A percentile compares a stretch with the other conserved stretches of the same genome.
These are phyloP conservation scores for Pyrrhosoma nymphula DNA, from an alignment of 2,888 invertebrate genomes.

Conservation along the genomic window DNA sequence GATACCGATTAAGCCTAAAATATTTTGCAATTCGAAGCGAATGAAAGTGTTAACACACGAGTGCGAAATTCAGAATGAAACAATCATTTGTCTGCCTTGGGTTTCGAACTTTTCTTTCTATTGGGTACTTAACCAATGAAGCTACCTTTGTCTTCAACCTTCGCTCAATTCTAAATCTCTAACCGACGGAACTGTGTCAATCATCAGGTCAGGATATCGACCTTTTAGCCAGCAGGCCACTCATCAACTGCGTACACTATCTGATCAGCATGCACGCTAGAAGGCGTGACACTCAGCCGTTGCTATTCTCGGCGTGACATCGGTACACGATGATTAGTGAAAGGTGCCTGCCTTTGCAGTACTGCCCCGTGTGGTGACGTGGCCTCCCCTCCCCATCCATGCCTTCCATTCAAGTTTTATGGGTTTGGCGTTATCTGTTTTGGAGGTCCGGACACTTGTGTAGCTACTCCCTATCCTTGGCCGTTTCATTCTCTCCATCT, in stretches of 20 bases:
- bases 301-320: slow-evolving; percentile 14
- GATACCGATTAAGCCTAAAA: too few relatives aligned
- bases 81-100: too few relatives aligned
- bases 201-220: not conserved
- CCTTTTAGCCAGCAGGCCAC: not conserved
- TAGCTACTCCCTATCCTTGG: not conserved
- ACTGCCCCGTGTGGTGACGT: not conserved
- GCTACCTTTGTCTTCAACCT: not conserved
- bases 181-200: not conserved
- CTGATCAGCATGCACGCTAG: not conserved
- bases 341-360: not conserved
- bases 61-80: too few relatives aligned
- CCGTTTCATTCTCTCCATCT: not conserved
- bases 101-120: too few relatives aligned
- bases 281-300: not conserved
- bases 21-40: too few relatives aligned
- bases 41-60: too few relatives aligned
- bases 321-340: not conserved
- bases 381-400: not conserved
- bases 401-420: not conserved
- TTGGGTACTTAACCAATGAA: too few relatives aligned
- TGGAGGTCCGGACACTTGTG: not conserved
- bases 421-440: not conserved
- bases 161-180: not conserved
- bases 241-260: not conserved